Conservation (phyloP, 2,113 vertebrate genomes). For the Sinocyclocheilus anophthalmus region DNA sequence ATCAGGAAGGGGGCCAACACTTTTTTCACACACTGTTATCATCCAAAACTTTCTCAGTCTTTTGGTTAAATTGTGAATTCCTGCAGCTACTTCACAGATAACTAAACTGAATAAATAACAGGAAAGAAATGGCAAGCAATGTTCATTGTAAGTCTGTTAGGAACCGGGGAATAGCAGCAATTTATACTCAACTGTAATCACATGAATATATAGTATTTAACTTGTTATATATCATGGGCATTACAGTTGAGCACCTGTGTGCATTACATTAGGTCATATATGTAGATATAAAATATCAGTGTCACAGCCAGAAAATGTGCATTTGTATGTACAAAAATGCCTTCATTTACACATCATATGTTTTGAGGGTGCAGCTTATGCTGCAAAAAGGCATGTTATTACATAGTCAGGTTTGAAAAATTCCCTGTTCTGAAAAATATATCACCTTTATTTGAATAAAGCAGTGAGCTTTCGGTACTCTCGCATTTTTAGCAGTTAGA, state of each 20-base stretch:
- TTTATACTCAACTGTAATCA: background rate
- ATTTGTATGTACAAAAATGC: background rate
- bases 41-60: background rate
- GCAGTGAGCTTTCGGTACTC: background rate
- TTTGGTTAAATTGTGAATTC: background rate
- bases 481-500: background rate
- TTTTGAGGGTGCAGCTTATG: background rate
- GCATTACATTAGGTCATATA: background rate
- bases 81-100: background rate
- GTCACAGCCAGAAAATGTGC: too few relatives aligned
- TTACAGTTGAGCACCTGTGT: too few relatives aligned
- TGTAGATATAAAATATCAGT: too few relatives aligned
- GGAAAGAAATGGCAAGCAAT: background rate
- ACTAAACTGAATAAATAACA: background rate
- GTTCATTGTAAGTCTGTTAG: background rate
- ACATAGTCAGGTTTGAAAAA: background rate
- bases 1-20: too few relatives aligned
- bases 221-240: too few relatives aligned
- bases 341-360: background rate
- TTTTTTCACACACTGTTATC: too few relatives aligned
- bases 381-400: background rate
- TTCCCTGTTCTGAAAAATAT: background rate
- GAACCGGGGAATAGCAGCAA: background rate
- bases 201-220: too few relatives aligned
- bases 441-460: background rate